Conservation (phyloP, 2,797 vertebrate species). For the Rhinogobio ventralis region DNA sequence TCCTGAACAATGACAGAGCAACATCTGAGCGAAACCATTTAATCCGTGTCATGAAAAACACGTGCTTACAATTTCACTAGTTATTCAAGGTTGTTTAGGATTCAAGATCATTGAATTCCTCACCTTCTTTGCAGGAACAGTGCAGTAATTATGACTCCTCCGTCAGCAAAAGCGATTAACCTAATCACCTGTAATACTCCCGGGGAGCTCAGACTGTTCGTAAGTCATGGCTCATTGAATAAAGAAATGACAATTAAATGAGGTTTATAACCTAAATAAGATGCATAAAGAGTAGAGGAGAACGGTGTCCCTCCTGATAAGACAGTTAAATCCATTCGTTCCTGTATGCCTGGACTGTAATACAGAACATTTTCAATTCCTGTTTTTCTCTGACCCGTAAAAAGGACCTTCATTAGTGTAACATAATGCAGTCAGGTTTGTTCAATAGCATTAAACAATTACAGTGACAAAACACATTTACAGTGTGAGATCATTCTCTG, state of each 20-base stretch:
- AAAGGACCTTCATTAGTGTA: not conserved
- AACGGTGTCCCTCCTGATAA: constrained; percentile 8
- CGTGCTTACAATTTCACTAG: not conserved
- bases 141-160: constrained; percentile 48
- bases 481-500: not conserved
- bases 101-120: constrained; percentile 19
- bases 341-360: not conserved
- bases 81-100: constrained; percentile 18
- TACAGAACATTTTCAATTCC: not conserved
- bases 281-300: constrained; percentile 35
- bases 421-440: not conserved
- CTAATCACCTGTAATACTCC: constrained; percentile 53
- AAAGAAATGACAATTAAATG: constrained; percentile 48
- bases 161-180: constrained; percentile 53
- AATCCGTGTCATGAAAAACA: not conserved
- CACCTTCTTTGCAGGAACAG: constrained; percentile 16
- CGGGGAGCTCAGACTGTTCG: not conserved
- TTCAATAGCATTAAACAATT: constrained; percentile 14
- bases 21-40: not conserved
- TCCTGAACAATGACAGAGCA: not conserved
- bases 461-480: constrained; percentile 3
- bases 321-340: not conserved
- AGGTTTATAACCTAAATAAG: constrained; percentile 41
- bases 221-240: constrained; percentile 36
- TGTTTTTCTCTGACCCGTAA: not conserved